Percentiles rank a stretch among this genome's conserved stretches.
Conservation (phyloP, 2,888 invertebrate species). For the Pantelozetes paolii region DNA sequence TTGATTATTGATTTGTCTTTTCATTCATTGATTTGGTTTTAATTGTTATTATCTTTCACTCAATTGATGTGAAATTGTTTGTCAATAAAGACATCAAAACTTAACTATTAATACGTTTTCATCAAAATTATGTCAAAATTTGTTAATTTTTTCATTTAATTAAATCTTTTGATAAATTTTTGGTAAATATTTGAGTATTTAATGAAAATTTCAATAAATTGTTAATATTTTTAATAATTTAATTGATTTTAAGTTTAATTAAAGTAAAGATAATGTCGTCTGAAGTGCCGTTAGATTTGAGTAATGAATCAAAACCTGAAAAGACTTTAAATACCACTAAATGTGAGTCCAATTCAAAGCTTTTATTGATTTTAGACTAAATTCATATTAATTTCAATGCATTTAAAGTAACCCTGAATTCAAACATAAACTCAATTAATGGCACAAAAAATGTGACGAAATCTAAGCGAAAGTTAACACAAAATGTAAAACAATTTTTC, state of each 20-base stretch:
- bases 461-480: constrained; percentile 19
- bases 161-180: no score
- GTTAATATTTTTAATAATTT: not conserved
- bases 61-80: no score
- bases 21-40: no score
- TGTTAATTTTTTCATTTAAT: no score
- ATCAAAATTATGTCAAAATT: no score
- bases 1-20: no score
- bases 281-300: constrained; percentile 33
- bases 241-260: not conserved
- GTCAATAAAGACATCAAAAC: no score
- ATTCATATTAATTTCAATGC: not conserved
- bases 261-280: not conserved
- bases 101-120: no score
- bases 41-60: no score
- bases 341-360: not conserved
- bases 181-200: no score
- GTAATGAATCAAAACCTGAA: constrained; percentile 17
- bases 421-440: not conserved
- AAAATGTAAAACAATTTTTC: not conserved
- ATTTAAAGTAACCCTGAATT: constrained; percentile 1
- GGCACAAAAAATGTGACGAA: not conserved
- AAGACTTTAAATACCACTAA: not conserved
- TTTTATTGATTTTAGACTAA: not conserved
- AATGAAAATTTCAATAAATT: not conserved